Conservation (phyloP, 2,888 invertebrate genomes). For the Achlya flavicornis region DNA sequence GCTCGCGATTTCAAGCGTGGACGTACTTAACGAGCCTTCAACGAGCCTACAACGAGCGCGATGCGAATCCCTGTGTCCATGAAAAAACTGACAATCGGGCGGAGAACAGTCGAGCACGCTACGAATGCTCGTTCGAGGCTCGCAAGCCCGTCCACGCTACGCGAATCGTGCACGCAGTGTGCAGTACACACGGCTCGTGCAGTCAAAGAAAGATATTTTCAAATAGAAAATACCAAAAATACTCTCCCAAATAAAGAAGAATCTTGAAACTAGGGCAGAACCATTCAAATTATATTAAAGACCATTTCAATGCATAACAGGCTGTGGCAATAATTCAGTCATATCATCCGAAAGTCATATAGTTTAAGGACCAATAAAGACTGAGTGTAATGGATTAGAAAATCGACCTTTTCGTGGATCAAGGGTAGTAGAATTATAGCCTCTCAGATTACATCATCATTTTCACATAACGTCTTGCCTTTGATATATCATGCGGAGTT, state of each 20-base stretch:
- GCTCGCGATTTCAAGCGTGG: too few relatives aligned
- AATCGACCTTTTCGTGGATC: constrained; percentile 5
- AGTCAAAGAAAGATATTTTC: too few relatives aligned
- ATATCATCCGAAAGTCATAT: constrained; percentile 13
- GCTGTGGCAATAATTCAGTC: not conserved
- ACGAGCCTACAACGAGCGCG: too few relatives aligned
- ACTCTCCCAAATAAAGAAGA: not conserved
- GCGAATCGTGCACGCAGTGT: too few relatives aligned
- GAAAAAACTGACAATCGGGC: too few relatives aligned
- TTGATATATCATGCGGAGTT: not conserved
- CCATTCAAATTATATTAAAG: not conserved
- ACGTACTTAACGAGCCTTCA: too few relatives aligned
- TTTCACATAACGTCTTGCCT: not conserved
- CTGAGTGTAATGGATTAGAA: constrained; percentile 8
- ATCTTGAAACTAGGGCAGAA: not conserved
- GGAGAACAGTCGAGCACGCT: too few relatives aligned
- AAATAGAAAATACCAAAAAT: not conserved
- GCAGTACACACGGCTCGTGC: too few relatives aligned
- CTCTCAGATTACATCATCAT: constrained; percentile 1
- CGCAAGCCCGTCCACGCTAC: too few relatives aligned
- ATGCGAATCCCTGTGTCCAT: too few relatives aligned
- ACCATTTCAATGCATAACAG: not conserved
- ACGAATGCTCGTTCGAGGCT: too few relatives aligned
- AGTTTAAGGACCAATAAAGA: constrained; percentile 23
- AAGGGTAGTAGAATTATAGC: not conserved